Percentiles rank a stretch among this genome's conserved stretches.
Evolutionary conservation across 2,113 vertebrate genomes (phyloP).

Genomic region (Illadopsis cleaveri): DNA sequence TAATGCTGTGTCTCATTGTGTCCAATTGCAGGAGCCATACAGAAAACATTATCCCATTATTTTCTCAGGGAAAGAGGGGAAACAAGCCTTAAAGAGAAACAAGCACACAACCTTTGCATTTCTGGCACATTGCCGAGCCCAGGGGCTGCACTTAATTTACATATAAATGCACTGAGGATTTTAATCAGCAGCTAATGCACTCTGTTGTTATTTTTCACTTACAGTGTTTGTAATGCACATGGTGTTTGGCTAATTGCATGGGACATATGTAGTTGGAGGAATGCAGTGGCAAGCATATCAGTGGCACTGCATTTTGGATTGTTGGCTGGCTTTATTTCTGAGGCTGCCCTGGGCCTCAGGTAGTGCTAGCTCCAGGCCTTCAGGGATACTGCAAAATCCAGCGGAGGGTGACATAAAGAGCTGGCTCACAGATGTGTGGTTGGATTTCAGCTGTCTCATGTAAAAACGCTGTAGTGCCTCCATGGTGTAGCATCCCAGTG

Average conservation of each 20-base stretch:
- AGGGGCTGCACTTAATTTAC: slow-evolving; percentile 36
- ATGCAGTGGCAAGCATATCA: not conserved
- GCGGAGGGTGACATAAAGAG: accelerated
- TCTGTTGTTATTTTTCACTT: slow-evolving; percentile 36
- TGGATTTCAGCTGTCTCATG: not conserved
- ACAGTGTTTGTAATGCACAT: not conserved
- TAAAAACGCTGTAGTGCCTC: not conserved
- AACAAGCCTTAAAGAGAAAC: slow-evolving; percentile 14
- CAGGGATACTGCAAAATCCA: not conserved
- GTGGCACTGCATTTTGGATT: not conserved
- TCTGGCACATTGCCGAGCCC: not conserved
- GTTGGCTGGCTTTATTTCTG: not conserved
- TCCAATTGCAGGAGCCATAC: not conserved
- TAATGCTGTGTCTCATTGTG: not conserved
- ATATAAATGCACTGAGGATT: slow-evolving; percentile 25
- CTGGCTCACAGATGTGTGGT: not conserved
- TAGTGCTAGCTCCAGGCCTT: not conserved
- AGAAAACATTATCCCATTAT: slow-evolving; percentile 2
- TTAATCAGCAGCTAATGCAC: slow-evolving; percentile 27
- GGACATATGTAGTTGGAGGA: not conserved
- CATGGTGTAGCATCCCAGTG: not conserved
- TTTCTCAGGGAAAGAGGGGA: slow-evolving; percentile 13
- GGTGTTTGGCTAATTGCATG: not conserved
- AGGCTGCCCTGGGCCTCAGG: not conserved
- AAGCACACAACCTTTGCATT: not conserved